Conservation (phyloP, 1,140 invertebrate genomes). For the Pygmarrhopalites habei region DNA sequence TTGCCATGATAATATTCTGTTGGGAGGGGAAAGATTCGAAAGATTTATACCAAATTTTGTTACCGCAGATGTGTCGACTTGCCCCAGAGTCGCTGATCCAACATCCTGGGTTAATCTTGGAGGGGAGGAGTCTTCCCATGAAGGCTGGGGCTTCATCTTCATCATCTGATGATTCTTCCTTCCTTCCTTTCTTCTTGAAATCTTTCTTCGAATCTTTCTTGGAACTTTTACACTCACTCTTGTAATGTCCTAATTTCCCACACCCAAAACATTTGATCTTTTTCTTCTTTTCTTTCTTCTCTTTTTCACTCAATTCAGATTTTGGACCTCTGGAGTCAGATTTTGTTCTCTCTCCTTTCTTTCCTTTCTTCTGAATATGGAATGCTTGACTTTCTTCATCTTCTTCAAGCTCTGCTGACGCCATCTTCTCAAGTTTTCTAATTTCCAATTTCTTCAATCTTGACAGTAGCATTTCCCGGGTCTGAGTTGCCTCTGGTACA, state of each 20-base stretch:
- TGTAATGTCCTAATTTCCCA: not conserved
- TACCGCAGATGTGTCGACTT: not conserved
- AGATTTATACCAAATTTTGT: not conserved
- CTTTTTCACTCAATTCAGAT: not conserved
- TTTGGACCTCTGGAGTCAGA: not conserved
- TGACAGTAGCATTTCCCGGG: not conserved
- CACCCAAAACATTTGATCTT: not conserved
- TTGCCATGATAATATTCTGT: not conserved
- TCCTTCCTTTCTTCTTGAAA: not conserved
- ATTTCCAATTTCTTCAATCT: not conserved
- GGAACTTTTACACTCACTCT: not conserved
- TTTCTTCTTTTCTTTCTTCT: not conserved
- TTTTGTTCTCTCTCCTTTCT: not conserved
- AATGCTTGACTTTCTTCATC: not conserved
- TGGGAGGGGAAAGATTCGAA: not conserved
- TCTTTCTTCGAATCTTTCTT: not conserved
- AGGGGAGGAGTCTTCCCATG: too few species aligned
- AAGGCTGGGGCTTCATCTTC: not conserved
- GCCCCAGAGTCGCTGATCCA: not conserved
- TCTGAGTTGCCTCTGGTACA: not conserved
- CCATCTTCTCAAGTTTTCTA: not conserved
- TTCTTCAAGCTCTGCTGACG: not conserved
- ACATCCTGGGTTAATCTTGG: too few species aligned
- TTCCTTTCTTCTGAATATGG: too few species aligned
- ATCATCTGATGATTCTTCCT: not conserved